Evolutionary conservation across 2,888 invertebrate species (phyloP), one percentile per base, ranked within the genome.

Genomic region (Orchesellides sinensis): DNA sequence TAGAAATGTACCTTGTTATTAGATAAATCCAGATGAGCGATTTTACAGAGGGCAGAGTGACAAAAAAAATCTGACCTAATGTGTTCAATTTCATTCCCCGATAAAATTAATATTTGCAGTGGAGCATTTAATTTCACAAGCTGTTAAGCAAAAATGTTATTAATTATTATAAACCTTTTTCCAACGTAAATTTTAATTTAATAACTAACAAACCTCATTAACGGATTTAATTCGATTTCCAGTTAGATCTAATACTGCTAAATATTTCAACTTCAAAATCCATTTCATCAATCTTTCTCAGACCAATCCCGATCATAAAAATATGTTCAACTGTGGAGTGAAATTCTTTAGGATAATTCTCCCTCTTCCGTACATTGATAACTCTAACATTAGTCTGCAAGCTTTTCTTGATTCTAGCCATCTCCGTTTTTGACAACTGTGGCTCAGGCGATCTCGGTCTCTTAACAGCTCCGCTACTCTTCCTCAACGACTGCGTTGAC

Each of bases 331-430:
- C 0, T 0, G 17, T 12, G 0, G 5, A 12, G 0, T 25, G 49
- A 73, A 84, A 68, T 47, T 73, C 68, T 10, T 73, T 66, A 10
- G 84, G 84, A 59, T 84, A 84, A 54, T 84, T 81, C 17, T 25
- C 78, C 27, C 81, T 68, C 2, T 68, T 47, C 17, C 5, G 17
- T 0, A 80, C 70, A 27, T 14, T n/a, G 5, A 83, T 21, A 0
- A 45, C 29, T 19, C 27, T 23, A 23, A 35, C 2, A 45, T 12
- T 70, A 3, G 54, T 35, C 2, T 2, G 10, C 17, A 83, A 54
- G 5, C 23, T 21, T n/a, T 66, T 69, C 54, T 75, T 74, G 27
- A 80, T 59, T 29, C 63, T 73, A 0, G 52, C 45, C 0, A 14
- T 8, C 35, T 66, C 74, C 6, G 35, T 40, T 45, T 79, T 73